Evolutionary conservation across 2,888 invertebrate genomes (phyloP).

Genomic region (Cataglyphis altisquamis): DNA sequence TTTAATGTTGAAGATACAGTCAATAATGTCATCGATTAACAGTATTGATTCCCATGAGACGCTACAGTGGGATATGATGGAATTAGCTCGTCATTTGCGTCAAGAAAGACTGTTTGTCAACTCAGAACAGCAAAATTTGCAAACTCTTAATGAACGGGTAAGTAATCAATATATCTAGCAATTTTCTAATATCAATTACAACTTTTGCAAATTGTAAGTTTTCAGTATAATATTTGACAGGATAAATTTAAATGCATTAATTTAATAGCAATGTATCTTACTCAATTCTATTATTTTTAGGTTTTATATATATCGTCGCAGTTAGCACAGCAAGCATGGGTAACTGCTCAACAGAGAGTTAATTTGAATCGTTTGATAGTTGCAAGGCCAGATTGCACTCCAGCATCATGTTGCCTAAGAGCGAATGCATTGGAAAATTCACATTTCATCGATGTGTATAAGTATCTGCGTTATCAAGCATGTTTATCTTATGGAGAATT

Average conservation of each 20-base stretch:
- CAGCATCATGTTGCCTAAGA: constrained; percentile 92
- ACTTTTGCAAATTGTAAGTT: neutral
- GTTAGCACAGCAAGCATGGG: constrained; percentile 93
- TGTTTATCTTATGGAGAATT: constrained; percentile 90
- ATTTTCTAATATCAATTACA: neutral
- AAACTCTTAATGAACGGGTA: constrained; percentile 92
- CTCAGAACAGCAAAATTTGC: constrained; percentile 94
- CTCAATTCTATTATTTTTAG: constrained; percentile 77
- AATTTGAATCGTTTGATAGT: constrained; percentile 92
- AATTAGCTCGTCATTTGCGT: constrained; percentile 90
- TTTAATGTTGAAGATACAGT: constrained; percentile 15
- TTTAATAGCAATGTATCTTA: neutral
- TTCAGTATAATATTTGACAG: neutral
- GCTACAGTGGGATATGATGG: constrained; percentile 87
- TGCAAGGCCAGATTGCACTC: constrained; percentile 92
- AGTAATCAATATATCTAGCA: constrained; percentile 75
- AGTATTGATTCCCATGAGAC: constrained; percentile 83
- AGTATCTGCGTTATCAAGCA: constrained; percentile 94
- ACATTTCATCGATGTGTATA: constrained; percentile 93
- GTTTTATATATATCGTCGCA: constrained; percentile 88
- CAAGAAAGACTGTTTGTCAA: constrained; percentile 95
- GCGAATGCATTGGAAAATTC: constrained; percentile 89
- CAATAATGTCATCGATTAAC: constrained; percentile 84
- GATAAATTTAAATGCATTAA: neutral
- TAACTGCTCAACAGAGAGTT: constrained; percentile 94